Base-by-base conservation (phyloP, 2,888 invertebrate genomes). In the Listrodromus nycthemerus region DNA sequence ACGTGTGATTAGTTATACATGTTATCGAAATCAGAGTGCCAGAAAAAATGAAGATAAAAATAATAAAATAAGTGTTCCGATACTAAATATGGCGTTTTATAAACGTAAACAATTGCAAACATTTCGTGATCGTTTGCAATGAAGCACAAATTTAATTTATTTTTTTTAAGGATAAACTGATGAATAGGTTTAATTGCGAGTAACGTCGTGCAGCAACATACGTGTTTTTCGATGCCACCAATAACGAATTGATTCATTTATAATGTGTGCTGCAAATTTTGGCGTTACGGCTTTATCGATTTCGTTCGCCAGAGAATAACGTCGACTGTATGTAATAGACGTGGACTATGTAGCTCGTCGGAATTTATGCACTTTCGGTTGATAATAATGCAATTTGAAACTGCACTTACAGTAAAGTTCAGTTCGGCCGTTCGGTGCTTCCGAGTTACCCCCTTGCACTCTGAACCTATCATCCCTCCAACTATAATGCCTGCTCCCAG, bases 331-430 rank as follows among this genome's bases (percentile, higher is more conserved):
- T 41, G 21, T 48, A 30, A 69, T 50, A 52, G 70, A 65, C 58
- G 75, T 21, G 75, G 48, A 76, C 66, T 70, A 52, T 45, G 65
- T 65, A 55, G 76, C 55, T 45, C 66, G 76, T 71, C 76, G 63
- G 66, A 76, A 82, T 82, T 82, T 82, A 82, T 82, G 71, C 71
- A 82, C 81, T 82, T 82, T 82, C 76, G 71, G 76, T 82, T 71
- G 81, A 82, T 82, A 71, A 76, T 82, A 82, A 82, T 77, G 81
- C 76, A 82, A 82, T 82, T 82, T 77, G 81, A 77, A 82, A 82
- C 81, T 82, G 66, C 81, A 82, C 76, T 82, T 77, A 82, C 76
- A 77, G 76, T 77, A 77, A 66, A 76, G 81, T 82, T 71, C 50
- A 82, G 81, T 82, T 82, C 10, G 71, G 71, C 45, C 76, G 66